These are phyloP conservation scores for Suillia variegata DNA, from an alignment of 2,888 invertebrate genomes.

Conservation along the genomic window DNA sequence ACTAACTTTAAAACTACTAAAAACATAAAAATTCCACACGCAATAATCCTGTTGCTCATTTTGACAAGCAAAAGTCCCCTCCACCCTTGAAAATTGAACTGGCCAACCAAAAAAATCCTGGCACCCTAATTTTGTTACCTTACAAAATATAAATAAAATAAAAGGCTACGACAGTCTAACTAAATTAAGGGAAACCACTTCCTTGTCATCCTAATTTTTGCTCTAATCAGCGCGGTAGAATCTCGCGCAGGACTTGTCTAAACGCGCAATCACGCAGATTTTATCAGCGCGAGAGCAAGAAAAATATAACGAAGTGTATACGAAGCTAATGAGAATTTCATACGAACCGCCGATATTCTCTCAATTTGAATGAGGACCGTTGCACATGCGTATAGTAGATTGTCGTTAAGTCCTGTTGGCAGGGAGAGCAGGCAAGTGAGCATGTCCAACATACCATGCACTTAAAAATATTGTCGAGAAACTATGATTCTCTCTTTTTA, in stretches of 20 bases:
- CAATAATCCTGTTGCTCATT: constrained; percentile 23
- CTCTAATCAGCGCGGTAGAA: constrained; percentile 3
- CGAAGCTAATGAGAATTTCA: not conserved
- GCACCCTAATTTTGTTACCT: constrained; percentile 6
- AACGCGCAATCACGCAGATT: constrained; percentile 30
- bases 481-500: too few relatives aligned
- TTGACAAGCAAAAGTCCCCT: not conserved
- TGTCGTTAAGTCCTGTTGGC: too few relatives aligned
- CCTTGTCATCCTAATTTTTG: constrained; percentile 21
- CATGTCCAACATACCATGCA: too few relatives aligned
- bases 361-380: too few relatives aligned
- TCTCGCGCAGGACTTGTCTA: constrained; percentile 7
- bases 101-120: not conserved
- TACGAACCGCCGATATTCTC: constrained; percentile 1
- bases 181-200: constrained; percentile 29
- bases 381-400: too few relatives aligned
- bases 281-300: constrained; percentile 19
- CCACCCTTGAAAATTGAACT: not conserved
- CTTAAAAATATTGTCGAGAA: too few relatives aligned
- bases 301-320: constrained; percentile 1
- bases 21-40: constrained; percentile 22
- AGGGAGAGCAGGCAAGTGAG: too few relatives aligned
- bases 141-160: too few relatives aligned
- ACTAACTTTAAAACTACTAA: constrained; percentile 26
- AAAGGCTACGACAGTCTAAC: constrained; percentile 11